Base-by-base conservation (phyloP, 2,888 invertebrate species). In the Cosmia trapezina region DNA sequence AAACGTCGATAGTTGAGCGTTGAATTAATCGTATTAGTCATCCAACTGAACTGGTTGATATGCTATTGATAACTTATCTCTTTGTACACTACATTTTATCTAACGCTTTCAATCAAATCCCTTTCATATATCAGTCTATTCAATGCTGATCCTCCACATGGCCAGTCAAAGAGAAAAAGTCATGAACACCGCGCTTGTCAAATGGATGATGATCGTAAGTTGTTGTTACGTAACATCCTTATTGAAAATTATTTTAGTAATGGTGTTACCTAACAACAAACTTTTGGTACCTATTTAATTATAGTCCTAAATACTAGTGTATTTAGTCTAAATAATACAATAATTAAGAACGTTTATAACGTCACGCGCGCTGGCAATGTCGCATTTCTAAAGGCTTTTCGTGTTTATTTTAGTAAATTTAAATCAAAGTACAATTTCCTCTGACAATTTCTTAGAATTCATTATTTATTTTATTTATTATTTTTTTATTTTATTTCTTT, bases 21-120 rank as follows among this genome's bases (percentile, higher is more conserved):
- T 28, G 22, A 70, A 53, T 14, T 47, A 62, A 76, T 70, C 19
- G 3, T 8, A 69, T 57, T 76, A 73, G 14, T 45, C 45, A 53
- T 33, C 19, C 17, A n/a, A 62, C 54, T 57, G 47, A 28, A 75
- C 1, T 28, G 56, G 41, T 75, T 56, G n/a, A 62, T 49, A 37
- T 33, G 17, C n/a, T 17, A 41, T 53, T 47, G 19, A 70, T 45
- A 22, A 17, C 6, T 12, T 51, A 45, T 76, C 70, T 59, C 43
- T 70, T 33, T 70, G 70, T 43, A 22, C 45, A 53, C 28, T 70
- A 19, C 41, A 63, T 53, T 28, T 33, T 63, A 63, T 63, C 4
- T 14, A 59, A 4, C 4, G 47, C 28, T 70, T 76, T 62, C 9
- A 49, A 70, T 33, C 14, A 62, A 57, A 63, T 41, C 11, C 3